Evolutionary conservation across 2,888 invertebrate genomes (phyloP), one percentile per base, ranked within the genome.

Genomic region (Parelbella ahira): DNA sequence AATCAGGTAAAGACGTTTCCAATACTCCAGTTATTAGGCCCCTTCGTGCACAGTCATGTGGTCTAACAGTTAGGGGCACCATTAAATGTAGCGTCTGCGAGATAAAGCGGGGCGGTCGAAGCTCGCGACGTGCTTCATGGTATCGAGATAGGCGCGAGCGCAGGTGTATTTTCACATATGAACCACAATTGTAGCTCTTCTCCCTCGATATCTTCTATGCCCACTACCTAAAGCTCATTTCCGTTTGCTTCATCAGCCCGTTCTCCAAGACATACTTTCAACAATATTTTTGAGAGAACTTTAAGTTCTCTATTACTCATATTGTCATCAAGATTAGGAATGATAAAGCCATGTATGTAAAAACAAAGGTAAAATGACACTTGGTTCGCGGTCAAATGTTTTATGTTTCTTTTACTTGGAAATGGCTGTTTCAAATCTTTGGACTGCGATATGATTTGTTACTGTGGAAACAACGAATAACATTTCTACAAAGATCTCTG

Each of bases 301-400:
- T 70, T 63, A 68, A 68, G 58, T 63, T 64, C 67, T 80, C 80
- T 79, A 81, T 76, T 70, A 68, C 74, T 60, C 55, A 60, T 63
- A 72, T 67, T 70, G 76, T 75, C 75, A 74, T 81, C 79, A 74
- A 82, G 83, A 76, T 78, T 68, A 60, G 50, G 55, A 58, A 56
- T 48, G 62, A 63, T 60, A 58, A 51, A 47, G 47, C 51, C 51
- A 54, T 13, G 15, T 33, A 68, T 63, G 57, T 55, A 52, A 60
- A 60, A 67, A 73, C 70, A 71, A 77, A 77, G 63, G 68, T 68
- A 62, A 63, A 60, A 63, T 56, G 51, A 60, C 56, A 57, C 59
- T 50, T 49, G 48, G 60, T 65, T 68, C 72, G 67, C 56, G 68
- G 68, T 62, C 64, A 59, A 48, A 42, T 50, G 47, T 56, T 54